phyloP scores from a whole-genome alignment of 2,888 invertebrate species.

The Leptinotarsa rubiginosa region DNA sequence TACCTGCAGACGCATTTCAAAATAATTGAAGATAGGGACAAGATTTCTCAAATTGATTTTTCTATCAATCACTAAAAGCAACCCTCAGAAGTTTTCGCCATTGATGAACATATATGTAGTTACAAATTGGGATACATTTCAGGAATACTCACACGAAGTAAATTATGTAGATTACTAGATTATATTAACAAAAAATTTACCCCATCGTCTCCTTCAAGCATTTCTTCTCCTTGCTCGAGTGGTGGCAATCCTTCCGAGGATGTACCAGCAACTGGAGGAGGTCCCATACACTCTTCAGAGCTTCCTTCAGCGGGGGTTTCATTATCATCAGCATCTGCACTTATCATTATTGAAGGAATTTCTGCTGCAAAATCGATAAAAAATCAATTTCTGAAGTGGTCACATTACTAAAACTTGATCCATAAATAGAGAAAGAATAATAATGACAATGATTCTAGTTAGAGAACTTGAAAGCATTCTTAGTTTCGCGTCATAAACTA shows the following conservation, averaged over 20 bases:
- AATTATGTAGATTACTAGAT: background rate
- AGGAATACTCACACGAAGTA: background rate
- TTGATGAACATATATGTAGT: too few species aligned
- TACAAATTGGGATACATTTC: too few species aligned
- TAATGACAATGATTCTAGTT: too few species aligned
- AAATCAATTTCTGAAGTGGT: background rate
- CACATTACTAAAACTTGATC: background rate
- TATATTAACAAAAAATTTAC: constrained; percentile 48
- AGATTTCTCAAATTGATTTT: too few species aligned
- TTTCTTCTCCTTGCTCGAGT: constrained; percentile 58
- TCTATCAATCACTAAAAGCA: too few species aligned
- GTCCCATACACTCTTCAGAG: constrained; percentile 61
- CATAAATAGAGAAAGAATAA: too few species aligned
- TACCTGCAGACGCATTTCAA: constrained; percentile 64
- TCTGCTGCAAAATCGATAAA: constrained; percentile 54
- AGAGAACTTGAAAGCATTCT: too few species aligned
- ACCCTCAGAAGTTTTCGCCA: too few species aligned
- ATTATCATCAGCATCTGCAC: constrained; percentile 63
- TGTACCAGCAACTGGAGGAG: constrained; percentile 62
- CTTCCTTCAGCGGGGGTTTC: constrained; percentile 66
- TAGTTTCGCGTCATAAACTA: too few species aligned
- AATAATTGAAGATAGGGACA: too few species aligned
- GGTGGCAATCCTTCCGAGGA: constrained; percentile 58
- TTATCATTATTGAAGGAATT: constrained; percentile 61
- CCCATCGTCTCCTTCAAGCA: constrained; percentile 63